Evolutionary conservation across 2,797 vertebrate species (phyloP).

Genomic region (Anguilla anguilla): DNA sequence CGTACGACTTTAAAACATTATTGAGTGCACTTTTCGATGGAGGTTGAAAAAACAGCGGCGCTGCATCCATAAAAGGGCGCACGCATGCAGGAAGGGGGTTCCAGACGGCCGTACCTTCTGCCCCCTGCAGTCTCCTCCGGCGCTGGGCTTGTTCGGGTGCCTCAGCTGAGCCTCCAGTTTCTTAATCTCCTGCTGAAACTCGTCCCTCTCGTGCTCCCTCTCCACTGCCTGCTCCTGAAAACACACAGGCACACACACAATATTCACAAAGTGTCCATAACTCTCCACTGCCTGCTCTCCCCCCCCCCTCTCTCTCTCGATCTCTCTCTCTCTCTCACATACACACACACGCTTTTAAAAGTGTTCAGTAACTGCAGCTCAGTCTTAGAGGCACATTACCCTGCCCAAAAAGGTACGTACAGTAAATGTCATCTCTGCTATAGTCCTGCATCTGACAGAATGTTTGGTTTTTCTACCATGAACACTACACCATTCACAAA

Average conservation of each 20-base stretch:
- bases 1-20: not conserved
- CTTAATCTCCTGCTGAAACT: conserved; percentile 94
- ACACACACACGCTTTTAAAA: not conserved
- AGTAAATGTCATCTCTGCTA: not conserved
- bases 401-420: not conserved
- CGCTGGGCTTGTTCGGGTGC: conserved; percentile 61
- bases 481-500: not conserved
- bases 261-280: not conserved
- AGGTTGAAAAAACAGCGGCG: not conserved
- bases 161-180: conserved; percentile 84
- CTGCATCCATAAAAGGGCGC: not conserved
- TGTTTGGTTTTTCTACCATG: not conserved
- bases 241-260: conserved; percentile 6
- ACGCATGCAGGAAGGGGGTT: not conserved
- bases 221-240: conserved; percentile 90
- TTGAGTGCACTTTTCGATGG: not conserved
- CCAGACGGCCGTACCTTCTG: conserved; percentile 52
- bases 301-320: not conserved
- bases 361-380: not conserved
- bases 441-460: not conserved
- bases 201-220: conserved; percentile 94
- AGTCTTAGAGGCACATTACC: not conserved
- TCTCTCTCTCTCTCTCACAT: no score
- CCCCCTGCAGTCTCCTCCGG: conserved; percentile 62
- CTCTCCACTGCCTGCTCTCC: not conserved